Conservation (phyloP, 2,888 invertebrate genomes). For the Panzeria rudis region DNA sequence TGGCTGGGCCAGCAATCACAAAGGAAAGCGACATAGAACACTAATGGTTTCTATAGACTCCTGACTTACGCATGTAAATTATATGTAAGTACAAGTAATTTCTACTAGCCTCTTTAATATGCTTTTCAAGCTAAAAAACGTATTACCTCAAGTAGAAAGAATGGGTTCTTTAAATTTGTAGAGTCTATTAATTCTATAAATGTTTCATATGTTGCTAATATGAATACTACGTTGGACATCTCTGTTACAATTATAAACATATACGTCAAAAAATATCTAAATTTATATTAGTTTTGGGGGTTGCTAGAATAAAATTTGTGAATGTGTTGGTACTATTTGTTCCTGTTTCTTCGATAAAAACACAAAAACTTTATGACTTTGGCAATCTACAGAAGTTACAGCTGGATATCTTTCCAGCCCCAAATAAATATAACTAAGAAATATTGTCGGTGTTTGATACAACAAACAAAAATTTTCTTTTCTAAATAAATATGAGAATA, state of each 20-base stretch:
- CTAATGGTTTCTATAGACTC: no score
- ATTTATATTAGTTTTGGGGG: conserved; percentile 46
- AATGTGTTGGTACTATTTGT: background rate
- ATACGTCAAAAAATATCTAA: background rate
- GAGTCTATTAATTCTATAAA: no score
- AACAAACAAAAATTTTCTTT: no score
- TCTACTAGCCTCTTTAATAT: no score
- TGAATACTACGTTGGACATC: conserved; percentile 10
- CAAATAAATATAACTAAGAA: background rate
- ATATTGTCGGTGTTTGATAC: background rate
- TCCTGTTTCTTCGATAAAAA: background rate
- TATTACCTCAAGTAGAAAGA: no score
- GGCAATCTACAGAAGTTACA: conserved; percentile 39
- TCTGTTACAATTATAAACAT: conserved; percentile 28
- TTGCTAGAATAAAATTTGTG: conserved; percentile 4
- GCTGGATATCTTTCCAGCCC: background rate
- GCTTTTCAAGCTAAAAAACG: no score
- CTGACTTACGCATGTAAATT: no score
- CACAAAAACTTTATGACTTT: conserved; percentile 35
- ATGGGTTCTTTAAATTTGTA: no score
- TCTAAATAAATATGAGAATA: no score
- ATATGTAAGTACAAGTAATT: no score
- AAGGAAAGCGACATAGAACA: no score
- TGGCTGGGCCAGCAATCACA: no score
- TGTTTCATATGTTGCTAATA: background rate